Evolutionary conservation across 2,113 vertebrate genomes (phyloP).

Genomic region (Odocoileus virginianus): DNA sequence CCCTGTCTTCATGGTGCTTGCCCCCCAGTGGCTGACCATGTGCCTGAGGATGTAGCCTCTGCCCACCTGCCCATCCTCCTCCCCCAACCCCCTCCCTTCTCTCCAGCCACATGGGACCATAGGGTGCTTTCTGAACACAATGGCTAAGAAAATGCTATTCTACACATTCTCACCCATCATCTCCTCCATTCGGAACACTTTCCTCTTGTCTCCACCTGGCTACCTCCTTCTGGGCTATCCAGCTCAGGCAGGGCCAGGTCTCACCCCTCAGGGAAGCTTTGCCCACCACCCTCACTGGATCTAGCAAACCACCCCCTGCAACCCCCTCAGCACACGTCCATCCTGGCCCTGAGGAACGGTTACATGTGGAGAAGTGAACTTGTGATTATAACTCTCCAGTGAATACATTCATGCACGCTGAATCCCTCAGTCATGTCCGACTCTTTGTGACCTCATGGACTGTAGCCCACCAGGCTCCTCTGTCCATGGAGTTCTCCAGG

Average conservation of each 20-base stretch:
- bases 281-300: rapidly evolving
- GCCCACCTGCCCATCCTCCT: background rate
- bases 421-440: background rate
- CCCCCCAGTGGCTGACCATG: rapidly evolving
- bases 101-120: background rate
- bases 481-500: background rate
- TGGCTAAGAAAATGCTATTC: background rate
- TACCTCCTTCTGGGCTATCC: background rate
- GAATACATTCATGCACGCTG: background rate
- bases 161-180: background rate
- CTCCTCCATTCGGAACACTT: background rate
- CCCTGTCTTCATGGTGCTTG: too few species aligned
- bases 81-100: background rate
- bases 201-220: background rate
- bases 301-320: background rate
- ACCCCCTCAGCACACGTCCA: background rate
- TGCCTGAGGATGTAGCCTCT: background rate
- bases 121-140: background rate
- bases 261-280: background rate
- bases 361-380: background rate
- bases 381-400: background rate
- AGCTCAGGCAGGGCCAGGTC: background rate
- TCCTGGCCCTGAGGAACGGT: background rate
- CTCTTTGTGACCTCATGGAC: background rate
- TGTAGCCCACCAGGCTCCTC: background rate